These are phyloP conservation scores for Ictalurus punctatus DNA, from an alignment of 2,113 vertebrate genomes.

Conservation along the genomic window DNA sequence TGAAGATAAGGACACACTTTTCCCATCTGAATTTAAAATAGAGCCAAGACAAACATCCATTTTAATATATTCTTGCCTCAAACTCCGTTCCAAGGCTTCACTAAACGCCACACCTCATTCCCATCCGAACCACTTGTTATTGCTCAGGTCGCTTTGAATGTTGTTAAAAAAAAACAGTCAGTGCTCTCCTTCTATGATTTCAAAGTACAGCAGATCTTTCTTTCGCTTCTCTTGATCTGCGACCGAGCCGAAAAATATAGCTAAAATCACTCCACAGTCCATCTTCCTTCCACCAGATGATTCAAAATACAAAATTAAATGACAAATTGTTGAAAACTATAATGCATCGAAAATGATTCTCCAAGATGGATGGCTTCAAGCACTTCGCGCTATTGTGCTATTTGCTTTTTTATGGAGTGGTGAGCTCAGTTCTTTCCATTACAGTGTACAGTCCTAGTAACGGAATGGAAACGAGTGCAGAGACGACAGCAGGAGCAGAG, in stretches of 20 bases:
- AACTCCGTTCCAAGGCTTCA: not conserved
- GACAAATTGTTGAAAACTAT: not conserved
- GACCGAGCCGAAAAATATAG: not conserved
- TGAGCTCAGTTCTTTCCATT: conserved; percentile 1
- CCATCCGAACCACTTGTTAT: not conserved
- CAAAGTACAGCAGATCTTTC: not conserved
- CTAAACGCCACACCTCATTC: not conserved
- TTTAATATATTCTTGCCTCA: not conserved
- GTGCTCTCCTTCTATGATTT: not conserved
- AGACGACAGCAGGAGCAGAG: not conserved
- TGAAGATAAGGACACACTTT: not conserved
- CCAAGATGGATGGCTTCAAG: not conserved
- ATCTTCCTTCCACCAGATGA: not conserved
- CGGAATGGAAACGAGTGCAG: not conserved
- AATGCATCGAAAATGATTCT: not conserved
- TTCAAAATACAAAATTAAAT: not conserved
- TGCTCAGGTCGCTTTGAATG: not conserved
- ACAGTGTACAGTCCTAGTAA: not conserved
- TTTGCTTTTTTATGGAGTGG: conserved; percentile 17
- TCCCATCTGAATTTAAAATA: not conserved
- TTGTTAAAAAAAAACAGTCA: not conserved
- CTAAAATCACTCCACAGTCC: not conserved
- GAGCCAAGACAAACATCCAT: not conserved
- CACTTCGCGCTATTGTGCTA: not conserved
- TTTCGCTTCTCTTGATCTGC: not conserved